Evolutionary conservation across 2,888 invertebrate genomes (phyloP), one percentile per base, ranked within the genome.

Genomic region (Salticus scenicus): DNA sequence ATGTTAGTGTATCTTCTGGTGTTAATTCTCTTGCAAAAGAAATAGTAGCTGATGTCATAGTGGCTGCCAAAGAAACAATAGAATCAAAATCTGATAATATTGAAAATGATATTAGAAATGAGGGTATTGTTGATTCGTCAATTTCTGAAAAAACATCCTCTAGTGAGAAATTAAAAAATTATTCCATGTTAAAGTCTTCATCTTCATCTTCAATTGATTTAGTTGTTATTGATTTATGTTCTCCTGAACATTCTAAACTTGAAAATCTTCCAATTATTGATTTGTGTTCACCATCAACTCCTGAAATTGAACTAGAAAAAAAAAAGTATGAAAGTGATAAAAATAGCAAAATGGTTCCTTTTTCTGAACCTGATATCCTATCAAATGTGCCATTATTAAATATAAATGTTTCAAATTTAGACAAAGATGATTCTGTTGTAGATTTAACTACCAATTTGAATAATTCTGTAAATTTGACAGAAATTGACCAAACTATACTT

Each of bases 1-100:
- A 83, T 67, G 64, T 83, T 12, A 83, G 83, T 51, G 20, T 73
- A 42, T 77, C 83, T 12, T 83, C 83, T 24, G 83, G 75, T 30
- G 67, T 83, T 76, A 77, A 83, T 67, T 72, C 69, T 37, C 72
- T 84, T 70, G 84, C 84, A 31, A 78, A 57, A 42, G 84, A 84
- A 33, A 78, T 84, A 33, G 84, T 78, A 20, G 31, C 78, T 63
- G 84, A 67, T 74, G 78, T 84, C 28, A 17, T 84, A 17, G 74
- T 78, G 70, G 73, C 84, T 28, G 84, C 84, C 1, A 66, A 84
- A 42, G 69, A 78, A 57, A 57, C 84, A 27, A 66, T 82, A 31
- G 71, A 82, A 27, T 31, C 10, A 7, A 41, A 70, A 27, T 14
- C 27, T 10, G 14, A 14, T 5, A 24, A 14, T 12, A 1, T 41